phyloP scores from a whole-genome alignment of 2,797 vertebrate genomes.

The Karalla daura region DNA sequence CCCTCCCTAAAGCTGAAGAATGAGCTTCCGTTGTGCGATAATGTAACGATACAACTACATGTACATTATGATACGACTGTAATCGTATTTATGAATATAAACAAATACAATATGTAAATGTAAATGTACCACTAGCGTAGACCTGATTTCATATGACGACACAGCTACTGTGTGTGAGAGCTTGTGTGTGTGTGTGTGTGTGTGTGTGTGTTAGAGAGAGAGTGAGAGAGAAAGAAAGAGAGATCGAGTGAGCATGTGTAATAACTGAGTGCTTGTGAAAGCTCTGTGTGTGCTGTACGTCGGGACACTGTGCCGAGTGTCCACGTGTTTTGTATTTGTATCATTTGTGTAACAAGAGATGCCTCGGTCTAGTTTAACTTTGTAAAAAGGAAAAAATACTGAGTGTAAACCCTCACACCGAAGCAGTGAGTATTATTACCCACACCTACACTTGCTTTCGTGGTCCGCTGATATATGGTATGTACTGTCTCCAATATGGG shows the following conservation, averaged over 20 bases:
- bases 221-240: slow-evolving; percentile 3
- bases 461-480: slow-evolving; percentile 67
- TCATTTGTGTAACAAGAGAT: slow-evolving; percentile 74
- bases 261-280: slow-evolving; percentile 41
- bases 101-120: slow-evolving; percentile 76
- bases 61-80: slow-evolving; percentile 79
- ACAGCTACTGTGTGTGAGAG: slow-evolving; percentile 61
- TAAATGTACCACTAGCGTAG: slow-evolving; percentile 80
- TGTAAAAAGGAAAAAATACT: slow-evolving; percentile 65
- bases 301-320: slow-evolving; percentile 47
- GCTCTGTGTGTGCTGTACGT: slow-evolving; percentile 36
- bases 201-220: slow-evolving; percentile 13
- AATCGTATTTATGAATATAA: slow-evolving; percentile 78
- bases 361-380: slow-evolving; percentile 73
- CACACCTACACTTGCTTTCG: slow-evolving; percentile 65
- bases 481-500: slow-evolving; percentile 52
- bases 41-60: slow-evolving; percentile 66
- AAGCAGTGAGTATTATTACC: slow-evolving; percentile 77
- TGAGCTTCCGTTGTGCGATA: slow-evolving; percentile 50
- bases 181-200: slow-evolving; percentile 18
- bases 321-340: slow-evolving; percentile 73
- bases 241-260: slow-evolving; percentile 15
- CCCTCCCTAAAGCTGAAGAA: slow-evolving; percentile 37
- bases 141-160: slow-evolving; percentile 77
- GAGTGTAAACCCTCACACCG: slow-evolving; percentile 57